A percentile compares a stretch with the other conserved stretches of the same genome.
Conservation (phyloP, 1,140 invertebrate species). For the Platyscapa corneri region DNA sequence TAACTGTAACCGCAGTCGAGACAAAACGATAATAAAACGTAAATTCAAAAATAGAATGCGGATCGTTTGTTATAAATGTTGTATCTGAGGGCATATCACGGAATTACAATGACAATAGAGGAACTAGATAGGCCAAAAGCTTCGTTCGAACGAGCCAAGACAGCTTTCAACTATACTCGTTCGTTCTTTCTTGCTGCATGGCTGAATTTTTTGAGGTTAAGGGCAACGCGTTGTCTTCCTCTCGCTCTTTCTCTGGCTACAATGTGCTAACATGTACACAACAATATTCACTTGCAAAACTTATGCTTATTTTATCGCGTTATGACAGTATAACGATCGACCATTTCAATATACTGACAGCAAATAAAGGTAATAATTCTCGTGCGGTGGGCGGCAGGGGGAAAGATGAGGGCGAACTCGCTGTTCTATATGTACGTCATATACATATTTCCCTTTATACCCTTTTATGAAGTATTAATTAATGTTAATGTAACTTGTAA, state of each 20-base stretch:
- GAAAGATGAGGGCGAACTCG: neutral
- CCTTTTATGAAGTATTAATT: neutral
- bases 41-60: neutral
- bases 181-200: neutral
- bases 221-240: constrained; percentile 13
- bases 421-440: neutral
- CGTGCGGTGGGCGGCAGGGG: too few species aligned
- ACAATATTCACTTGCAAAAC: neutral
- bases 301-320: neutral
- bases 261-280: neutral
- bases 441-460: neutral
- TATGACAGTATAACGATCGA: neutral
- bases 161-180: neutral
- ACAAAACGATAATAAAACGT: neutral
- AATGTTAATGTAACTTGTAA: neutral
- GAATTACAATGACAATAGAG: neutral
- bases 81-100: neutral
- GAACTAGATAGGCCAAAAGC: neutral
- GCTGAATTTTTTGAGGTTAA: constrained; percentile 43
- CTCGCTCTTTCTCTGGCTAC: neutral
- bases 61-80: neutral
- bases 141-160: neutral
- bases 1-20: neutral
- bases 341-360: too few species aligned
- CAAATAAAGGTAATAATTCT: neutral